A percentile compares a stretch with the other conserved stretches of the same genome.
These are phyloP conservation scores for Ranitomeya imitator DNA, from an alignment of 2,113 vertebrate species.

Conservation along the genomic window DNA sequence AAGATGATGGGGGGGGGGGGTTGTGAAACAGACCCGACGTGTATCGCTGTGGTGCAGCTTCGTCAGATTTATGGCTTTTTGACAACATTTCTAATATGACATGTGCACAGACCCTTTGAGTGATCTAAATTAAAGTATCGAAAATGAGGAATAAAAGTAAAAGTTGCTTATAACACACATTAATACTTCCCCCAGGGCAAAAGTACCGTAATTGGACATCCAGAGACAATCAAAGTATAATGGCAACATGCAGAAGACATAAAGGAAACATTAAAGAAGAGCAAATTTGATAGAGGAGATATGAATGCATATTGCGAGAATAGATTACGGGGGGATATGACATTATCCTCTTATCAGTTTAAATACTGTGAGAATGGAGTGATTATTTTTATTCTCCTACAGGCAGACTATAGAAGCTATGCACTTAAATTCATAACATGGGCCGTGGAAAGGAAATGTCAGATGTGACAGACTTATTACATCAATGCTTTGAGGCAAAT, in stretches of 20 bases:
- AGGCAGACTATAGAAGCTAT: not conserved
- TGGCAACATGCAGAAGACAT: not conserved
- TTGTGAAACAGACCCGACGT: no score
- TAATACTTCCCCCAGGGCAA: not conserved
- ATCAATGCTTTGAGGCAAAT: not conserved
- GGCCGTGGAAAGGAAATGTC: not conserved
- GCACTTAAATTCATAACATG: not conserved
- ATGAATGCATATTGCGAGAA: not conserved
- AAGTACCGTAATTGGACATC: not conserved
- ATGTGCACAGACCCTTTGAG: not conserved
- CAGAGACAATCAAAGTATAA: not conserved
- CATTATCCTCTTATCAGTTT: not conserved
- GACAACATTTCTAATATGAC: not conserved
- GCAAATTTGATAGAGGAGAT: not conserved
- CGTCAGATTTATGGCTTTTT: no score
- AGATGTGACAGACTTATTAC: not conserved
- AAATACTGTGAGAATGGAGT: slow-evolving; percentile 3
- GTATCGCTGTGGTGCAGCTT: no score
- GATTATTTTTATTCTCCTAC: not conserved
- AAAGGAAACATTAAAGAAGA: not conserved
- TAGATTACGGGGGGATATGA: not conserved
- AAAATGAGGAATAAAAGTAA: not conserved
- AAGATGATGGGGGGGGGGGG: no score
- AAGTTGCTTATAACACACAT: not conserved
- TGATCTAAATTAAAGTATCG: not conserved